These are phyloP conservation scores for Caenorhabditis angaria DNA, from an alignment of 2,888 invertebrate species.

Conservation along the genomic window DNA sequence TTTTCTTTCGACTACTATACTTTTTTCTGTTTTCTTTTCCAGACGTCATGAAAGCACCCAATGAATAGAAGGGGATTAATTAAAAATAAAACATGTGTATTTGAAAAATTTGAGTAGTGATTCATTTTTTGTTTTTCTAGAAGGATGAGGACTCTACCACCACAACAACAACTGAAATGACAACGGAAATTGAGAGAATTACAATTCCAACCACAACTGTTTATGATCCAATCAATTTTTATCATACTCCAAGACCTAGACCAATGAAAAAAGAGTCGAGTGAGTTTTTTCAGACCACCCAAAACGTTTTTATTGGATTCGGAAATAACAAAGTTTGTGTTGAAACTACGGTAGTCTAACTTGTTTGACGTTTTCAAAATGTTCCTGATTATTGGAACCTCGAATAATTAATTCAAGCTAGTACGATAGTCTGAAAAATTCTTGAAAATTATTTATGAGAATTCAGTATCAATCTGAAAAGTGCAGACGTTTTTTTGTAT, in stretches of 20 bases:
- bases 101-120: neutral
- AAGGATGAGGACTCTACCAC: no score
- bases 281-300: constrained; percentile 20
- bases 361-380: no score
- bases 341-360: no score
- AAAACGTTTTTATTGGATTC: neutral
- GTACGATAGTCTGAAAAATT: no score
- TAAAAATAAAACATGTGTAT: neutral
- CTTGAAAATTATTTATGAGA: neutral
- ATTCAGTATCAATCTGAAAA: neutral
- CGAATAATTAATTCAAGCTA: no score
- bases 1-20: neutral
- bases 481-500: neutral
- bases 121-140: neutral
- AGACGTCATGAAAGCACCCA: neutral
- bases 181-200: neutral
- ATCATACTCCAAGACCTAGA: constrained; percentile 53
- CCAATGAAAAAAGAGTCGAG: constrained; percentile 51
- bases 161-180: neutral
- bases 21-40: no score
- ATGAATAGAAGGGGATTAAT: neutral
- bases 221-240: constrained; percentile 55
- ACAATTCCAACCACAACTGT: constrained; percentile 37
- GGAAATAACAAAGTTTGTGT: neutral
- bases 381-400: no score